These are phyloP conservation scores for Pyrgilauda ruficollis DNA, from an alignment of 2,113 vertebrate species.

Conservation along the genomic window DNA sequence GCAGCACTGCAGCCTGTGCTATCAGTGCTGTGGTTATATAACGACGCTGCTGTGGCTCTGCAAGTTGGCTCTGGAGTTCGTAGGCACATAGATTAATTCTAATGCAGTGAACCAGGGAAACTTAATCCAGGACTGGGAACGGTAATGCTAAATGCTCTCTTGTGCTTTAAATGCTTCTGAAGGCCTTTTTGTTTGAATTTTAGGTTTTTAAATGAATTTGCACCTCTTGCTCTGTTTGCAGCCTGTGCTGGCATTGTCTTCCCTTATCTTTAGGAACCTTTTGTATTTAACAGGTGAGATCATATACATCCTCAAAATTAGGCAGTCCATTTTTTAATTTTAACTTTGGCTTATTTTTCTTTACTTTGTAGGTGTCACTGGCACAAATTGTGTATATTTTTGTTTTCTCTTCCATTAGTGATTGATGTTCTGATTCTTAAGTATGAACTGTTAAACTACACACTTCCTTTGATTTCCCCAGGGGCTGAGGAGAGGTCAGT, in stretches of 20 bases:
- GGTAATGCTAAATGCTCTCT: background rate
- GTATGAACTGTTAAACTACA: background rate
- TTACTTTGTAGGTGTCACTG: background rate
- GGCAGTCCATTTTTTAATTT: background rate
- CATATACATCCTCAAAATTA: background rate
- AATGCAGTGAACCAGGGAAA: constrained; percentile 10
- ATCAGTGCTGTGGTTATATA: background rate
- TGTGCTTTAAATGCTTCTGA: background rate
- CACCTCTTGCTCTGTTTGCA: background rate
- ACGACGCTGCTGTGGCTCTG: constrained; percentile 13
- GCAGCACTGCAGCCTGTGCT: background rate
- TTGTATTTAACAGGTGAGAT: rapidly evolving
- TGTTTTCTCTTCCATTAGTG: background rate
- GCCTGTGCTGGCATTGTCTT: background rate
- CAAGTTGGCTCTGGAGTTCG: constrained; percentile 14
- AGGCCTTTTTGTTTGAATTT: background rate
- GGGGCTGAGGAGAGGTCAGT: background rate
- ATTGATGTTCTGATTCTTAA: background rate
- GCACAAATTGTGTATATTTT: background rate
- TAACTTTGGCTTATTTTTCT: background rate
- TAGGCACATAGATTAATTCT: constrained; percentile 23
- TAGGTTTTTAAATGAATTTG: background rate
- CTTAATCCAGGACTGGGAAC: constrained; percentile 16
- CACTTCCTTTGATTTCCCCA: background rate
- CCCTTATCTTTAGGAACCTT: background rate